Percentiles rank a stretch among this genome's conserved stretches.
phyloP scores from a whole-genome alignment of 2,113 vertebrate species.

The Suricata suricatta region DNA sequence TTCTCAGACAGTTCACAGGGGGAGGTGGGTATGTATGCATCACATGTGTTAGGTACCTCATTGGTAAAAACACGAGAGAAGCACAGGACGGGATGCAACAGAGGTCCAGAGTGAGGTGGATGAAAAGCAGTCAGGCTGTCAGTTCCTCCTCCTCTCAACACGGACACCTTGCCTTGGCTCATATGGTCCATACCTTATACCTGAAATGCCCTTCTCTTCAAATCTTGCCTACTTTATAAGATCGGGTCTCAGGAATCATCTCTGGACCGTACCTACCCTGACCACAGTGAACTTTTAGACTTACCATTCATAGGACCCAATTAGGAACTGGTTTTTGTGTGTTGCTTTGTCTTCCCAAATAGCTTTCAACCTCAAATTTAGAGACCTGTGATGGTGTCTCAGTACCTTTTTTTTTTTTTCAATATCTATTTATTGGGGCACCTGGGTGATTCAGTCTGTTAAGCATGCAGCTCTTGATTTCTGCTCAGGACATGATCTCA shows the following conservation, averaged over 20 bases:
- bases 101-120: neutral
- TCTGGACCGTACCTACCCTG: neutral
- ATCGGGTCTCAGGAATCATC: neutral
- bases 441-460: too few species aligned
- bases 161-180: neutral
- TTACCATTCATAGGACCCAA: neutral
- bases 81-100: neutral
- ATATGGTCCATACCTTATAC: neutral
- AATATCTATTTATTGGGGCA: too few species aligned
- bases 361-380: neutral
- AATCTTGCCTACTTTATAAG: neutral
- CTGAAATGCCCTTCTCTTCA: neutral
- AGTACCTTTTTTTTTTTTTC: neutral
- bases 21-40: neutral
- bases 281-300: neutral
- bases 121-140: neutral
- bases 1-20: neutral
- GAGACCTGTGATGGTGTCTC: neutral
- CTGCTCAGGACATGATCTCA: too few species aligned
- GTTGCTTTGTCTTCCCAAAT: neutral
- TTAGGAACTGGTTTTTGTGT: neutral
- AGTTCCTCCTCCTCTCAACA: neutral
- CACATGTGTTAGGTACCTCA: neutral
- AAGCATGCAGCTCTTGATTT: too few species aligned
- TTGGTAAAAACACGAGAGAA: neutral